Evolutionary conservation across 2,797 vertebrate species (phyloP).

Genomic region (Buceros bicornis): DNA sequence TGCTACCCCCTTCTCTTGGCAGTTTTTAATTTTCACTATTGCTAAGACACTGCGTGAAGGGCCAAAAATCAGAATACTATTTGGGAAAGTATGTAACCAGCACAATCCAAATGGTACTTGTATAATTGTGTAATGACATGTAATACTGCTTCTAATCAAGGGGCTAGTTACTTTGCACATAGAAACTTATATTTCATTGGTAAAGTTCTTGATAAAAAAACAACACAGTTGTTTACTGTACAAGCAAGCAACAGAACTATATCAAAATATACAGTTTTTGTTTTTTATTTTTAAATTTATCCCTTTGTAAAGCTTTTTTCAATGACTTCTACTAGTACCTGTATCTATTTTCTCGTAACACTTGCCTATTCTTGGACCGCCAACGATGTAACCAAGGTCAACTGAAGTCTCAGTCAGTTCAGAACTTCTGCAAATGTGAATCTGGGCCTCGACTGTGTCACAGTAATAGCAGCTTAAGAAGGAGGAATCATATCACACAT

Average conservation of each 20-base stretch:
- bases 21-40: constrained; percentile 82
- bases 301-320: constrained; percentile 76
- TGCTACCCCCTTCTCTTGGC: constrained; percentile 81
- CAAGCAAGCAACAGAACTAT: constrained; percentile 81
- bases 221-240: constrained; percentile 79
- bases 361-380: constrained; percentile 67
- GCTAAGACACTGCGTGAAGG: constrained; percentile 84
- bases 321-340: constrained; percentile 74
- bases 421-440: constrained; percentile 54
- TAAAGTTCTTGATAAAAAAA: constrained; percentile 82
- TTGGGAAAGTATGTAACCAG: constrained; percentile 80
- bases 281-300: constrained; percentile 66
- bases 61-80: constrained; percentile 80
- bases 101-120: constrained; percentile 80
- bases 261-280: constrained; percentile 78
- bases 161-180: constrained; percentile 81
- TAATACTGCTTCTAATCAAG: constrained; percentile 83
- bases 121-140: constrained; percentile 77
- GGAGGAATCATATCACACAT: constrained; percentile 77
- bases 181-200: constrained; percentile 81
- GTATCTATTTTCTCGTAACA: constrained; percentile 66
- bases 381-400: constrained; percentile 52
- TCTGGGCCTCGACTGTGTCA: constrained; percentile 77
- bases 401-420: constrained; percentile 72
- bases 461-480: constrained; percentile 85